Evolutionary conservation across 1,140 invertebrate species (phyloP).

Genomic region (Lordiphosa collinella): DNA sequence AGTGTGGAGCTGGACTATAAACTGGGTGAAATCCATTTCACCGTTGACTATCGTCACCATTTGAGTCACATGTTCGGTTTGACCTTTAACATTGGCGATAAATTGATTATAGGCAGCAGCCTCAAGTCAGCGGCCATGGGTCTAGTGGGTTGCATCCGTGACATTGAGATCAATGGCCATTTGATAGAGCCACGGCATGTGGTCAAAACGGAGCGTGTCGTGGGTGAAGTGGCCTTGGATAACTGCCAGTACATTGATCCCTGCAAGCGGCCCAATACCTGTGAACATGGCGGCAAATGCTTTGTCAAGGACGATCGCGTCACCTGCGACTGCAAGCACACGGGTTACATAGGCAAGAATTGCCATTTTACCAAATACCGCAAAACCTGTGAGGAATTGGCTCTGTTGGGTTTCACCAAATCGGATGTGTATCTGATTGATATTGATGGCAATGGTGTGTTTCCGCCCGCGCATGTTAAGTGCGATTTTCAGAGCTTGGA

Average conservation of each 20-base stretch:
- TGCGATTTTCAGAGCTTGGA: conserved; percentile 93
- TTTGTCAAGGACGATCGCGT: conserved; percentile 92
- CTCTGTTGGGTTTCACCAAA: conserved; percentile 89
- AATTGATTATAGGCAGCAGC: conserved; percentile 88
- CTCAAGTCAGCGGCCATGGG: conserved; percentile 85
- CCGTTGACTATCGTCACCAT: conserved; percentile 87
- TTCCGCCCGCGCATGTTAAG: conserved; percentile 93
- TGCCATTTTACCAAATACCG: conserved; percentile 95
- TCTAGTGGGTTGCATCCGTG: conserved; percentile 93
- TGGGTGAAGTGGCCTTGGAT: conserved; percentile 93
- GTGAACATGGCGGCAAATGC: conserved; percentile 94
- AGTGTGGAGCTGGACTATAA: conserved; percentile 88
- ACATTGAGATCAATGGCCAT: conserved; percentile 90
- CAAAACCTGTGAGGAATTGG: conserved; percentile 95
- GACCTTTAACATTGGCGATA: conserved; percentile 83
- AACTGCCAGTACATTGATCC: conserved; percentile 95
- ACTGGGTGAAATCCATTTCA: conserved; percentile 86
- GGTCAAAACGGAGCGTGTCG: conserved; percentile 88
- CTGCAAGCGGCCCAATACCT: conserved; percentile 92
- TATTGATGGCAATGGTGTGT: conserved; percentile 94
- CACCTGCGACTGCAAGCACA: conserved; percentile 92
- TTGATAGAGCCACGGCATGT: conserved; percentile 87
- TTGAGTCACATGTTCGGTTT: conserved; percentile 84
- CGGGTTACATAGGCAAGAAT: conserved; percentile 93
- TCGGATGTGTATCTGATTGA: conserved; percentile 95